Evolutionary conservation across 2,888 invertebrate species (phyloP).

Genomic region (Synanthedon andrenaeformis): DNA sequence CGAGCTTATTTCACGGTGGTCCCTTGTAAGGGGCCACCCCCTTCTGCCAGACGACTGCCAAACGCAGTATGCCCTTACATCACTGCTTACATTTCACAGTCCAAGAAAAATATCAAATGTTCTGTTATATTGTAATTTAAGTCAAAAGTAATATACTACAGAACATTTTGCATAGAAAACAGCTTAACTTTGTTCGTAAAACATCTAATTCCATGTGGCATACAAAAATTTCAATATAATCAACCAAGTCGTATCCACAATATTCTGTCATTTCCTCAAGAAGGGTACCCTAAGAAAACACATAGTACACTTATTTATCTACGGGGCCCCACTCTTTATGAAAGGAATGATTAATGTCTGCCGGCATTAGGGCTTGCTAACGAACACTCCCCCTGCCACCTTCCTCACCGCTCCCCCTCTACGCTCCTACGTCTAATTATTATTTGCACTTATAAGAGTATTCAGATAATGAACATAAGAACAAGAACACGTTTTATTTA

Average conservation of each 20-base stretch:
- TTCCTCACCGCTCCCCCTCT: conserved; percentile 15
- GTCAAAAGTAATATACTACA: too few relatives aligned
- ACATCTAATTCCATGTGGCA: too few relatives aligned
- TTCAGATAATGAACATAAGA: conserved; percentile 29
- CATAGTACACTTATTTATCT: conserved; percentile 71
- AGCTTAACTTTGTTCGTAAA: too few relatives aligned
- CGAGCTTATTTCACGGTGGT: too few relatives aligned
- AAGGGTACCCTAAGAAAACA: conserved; percentile 68
- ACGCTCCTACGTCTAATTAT: conserved; percentile 45
- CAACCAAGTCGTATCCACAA: conserved; percentile 22
- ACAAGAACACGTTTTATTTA: background rate
- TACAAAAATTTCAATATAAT: too few relatives aligned
- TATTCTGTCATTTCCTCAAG: conserved; percentile 36
- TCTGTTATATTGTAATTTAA: too few relatives aligned
- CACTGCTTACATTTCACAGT: too few relatives aligned
- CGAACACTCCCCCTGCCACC: conserved; percentile 29
- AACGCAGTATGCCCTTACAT: too few relatives aligned
- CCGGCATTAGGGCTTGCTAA: conserved; percentile 65
- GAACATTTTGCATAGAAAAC: too few relatives aligned
- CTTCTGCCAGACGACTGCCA: too few relatives aligned
- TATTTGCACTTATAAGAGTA: conserved; percentile 68
- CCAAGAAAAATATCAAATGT: too few relatives aligned
- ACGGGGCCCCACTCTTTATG: conserved; percentile 67
- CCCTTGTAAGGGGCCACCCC: too few relatives aligned
- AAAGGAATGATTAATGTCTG: conserved; percentile 71